phyloP scores from a whole-genome alignment of 2,113 vertebrate genomes.

The Campylomormyrus tamandua region DNA sequence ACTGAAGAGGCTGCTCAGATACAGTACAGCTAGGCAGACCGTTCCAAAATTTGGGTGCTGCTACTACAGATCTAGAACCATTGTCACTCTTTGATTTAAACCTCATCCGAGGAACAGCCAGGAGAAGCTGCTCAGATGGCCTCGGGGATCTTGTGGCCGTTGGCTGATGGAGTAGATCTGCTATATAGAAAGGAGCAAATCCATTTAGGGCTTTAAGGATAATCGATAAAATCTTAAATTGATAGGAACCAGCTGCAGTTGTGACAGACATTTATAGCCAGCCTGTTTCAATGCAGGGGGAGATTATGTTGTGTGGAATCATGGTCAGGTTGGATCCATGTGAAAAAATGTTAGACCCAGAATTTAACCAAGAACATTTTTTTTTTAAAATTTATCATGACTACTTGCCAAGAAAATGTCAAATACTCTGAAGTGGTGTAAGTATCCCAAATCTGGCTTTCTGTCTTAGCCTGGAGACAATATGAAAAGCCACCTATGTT shows the following conservation, averaged over 20 bases:
- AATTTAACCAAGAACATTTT: not conserved
- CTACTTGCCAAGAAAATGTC: not conserved
- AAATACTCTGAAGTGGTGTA: not conserved
- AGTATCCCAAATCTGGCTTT: not conserved
- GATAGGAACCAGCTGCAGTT: not conserved
- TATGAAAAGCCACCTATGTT: not conserved
- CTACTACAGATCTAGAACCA: not conserved
- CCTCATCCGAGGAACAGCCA: not conserved
- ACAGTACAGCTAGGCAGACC: not conserved
- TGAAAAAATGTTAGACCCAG: not conserved
- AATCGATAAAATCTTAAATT: not conserved
- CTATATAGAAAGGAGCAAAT: not conserved
- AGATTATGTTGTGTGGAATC: not conserved
- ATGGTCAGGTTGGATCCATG: not conserved
- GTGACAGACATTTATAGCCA: not conserved
- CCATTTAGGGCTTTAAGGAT: not conserved
- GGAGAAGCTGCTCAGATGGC: not conserved
- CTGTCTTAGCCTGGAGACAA: not conserved
- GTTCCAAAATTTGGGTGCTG: not conserved
- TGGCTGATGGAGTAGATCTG: not conserved
- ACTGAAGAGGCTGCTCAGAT: not conserved
- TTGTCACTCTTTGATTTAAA: not conserved
- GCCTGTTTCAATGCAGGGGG: not conserved
- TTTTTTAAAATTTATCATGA: not conserved
- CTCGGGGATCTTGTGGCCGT: not conserved